These are phyloP conservation scores for Lasioglossum oenotherae DNA, from an alignment of 2,888 invertebrate species.

Conservation along the genomic window DNA sequence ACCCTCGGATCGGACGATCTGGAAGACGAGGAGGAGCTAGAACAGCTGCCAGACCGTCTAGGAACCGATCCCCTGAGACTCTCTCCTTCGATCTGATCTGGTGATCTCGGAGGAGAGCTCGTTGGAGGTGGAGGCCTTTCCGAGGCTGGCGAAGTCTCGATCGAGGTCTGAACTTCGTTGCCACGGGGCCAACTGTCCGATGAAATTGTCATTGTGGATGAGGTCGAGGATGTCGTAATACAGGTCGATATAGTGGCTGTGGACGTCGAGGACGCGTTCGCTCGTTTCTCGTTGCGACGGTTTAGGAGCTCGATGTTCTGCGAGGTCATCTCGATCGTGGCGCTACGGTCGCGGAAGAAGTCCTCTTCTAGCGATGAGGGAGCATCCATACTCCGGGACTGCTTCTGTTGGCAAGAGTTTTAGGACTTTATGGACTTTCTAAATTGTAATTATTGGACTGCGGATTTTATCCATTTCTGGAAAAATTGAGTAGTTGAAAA, in stretches of 20 bases:
- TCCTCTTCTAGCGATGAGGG: slow-evolving; percentile 71
- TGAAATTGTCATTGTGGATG: slow-evolving; percentile 60
- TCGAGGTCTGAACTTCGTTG: slow-evolving; percentile 54
- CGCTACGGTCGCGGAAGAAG: slow-evolving; percentile 78
- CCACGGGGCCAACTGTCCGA: slow-evolving; percentile 65
- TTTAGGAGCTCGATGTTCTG: slow-evolving; percentile 81
- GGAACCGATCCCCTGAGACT: slow-evolving; percentile 81
- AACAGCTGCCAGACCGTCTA: slow-evolving; percentile 76
- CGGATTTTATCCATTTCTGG: too few relatives aligned
- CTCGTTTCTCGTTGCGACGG: slow-evolving; percentile 76
- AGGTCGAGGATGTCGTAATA: slow-evolving; percentile 63
- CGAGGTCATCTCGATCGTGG: slow-evolving; percentile 83
- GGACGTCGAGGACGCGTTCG: slow-evolving; percentile 40
- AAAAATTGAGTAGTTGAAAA: too few relatives aligned
- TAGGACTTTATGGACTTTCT: not conserved
- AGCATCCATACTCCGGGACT: slow-evolving; percentile 58
- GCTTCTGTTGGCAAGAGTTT: slow-evolving; percentile 55
- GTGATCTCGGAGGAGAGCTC: slow-evolving; percentile 78
- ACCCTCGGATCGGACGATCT: slow-evolving; percentile 70
- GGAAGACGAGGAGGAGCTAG: slow-evolving; percentile 78
- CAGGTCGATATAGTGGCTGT: slow-evolving; percentile 50
- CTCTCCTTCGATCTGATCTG: slow-evolving; percentile 73
- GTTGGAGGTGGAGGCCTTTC: slow-evolving; percentile 74
- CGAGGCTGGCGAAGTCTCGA: slow-evolving; percentile 51
- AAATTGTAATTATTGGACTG: too few relatives aligned